Percentiles rank a stretch among this genome's conserved stretches.
Evolutionary conservation across 2,797 vertebrate genomes (phyloP).

Genomic region (Megalops cyprinoides): DNA sequence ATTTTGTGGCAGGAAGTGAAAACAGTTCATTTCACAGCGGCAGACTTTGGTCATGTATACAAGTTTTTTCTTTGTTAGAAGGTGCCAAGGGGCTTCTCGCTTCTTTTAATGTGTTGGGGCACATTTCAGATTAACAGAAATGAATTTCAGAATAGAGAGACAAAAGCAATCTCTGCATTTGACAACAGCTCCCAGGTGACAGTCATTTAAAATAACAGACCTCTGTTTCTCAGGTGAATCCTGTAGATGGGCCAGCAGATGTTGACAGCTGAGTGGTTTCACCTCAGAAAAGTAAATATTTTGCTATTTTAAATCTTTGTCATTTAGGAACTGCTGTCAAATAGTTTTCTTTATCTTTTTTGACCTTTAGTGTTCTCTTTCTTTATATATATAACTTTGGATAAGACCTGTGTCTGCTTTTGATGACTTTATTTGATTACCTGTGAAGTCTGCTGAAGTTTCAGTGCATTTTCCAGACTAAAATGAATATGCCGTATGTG

Average conservation of each 20-base stretch:
- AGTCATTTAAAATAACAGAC: conserved; percentile 20
- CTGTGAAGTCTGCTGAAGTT: too few species aligned
- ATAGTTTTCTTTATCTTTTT: conserved; percentile 3
- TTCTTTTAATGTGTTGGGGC: neutral
- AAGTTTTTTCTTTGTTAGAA: neutral
- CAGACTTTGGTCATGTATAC: neutral
- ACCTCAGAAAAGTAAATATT: neutral
- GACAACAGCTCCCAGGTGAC: conserved; percentile 31
- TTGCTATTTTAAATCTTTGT: conserved; percentile 28
- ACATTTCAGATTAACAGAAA: conserved; percentile 15
- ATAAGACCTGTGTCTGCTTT: too few species aligned
- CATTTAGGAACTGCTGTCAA: conserved; percentile 17
- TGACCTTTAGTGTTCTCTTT: too few species aligned
- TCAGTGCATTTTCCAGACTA: too few species aligned
- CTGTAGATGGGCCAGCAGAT: conserved; percentile 9
- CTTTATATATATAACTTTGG: too few species aligned
- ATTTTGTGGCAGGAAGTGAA: neutral
- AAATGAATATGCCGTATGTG: too few species aligned
- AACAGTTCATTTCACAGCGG: neutral
- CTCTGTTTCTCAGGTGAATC: conserved; percentile 24
- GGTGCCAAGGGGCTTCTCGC: neutral
- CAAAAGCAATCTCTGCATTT: conserved; percentile 1
- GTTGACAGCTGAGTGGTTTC: neutral
- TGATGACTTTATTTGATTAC: too few species aligned
- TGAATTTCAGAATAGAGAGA: neutral